Base-by-base conservation (phyloP, 2,113 vertebrate species). In the Silurus asotus region DNA sequence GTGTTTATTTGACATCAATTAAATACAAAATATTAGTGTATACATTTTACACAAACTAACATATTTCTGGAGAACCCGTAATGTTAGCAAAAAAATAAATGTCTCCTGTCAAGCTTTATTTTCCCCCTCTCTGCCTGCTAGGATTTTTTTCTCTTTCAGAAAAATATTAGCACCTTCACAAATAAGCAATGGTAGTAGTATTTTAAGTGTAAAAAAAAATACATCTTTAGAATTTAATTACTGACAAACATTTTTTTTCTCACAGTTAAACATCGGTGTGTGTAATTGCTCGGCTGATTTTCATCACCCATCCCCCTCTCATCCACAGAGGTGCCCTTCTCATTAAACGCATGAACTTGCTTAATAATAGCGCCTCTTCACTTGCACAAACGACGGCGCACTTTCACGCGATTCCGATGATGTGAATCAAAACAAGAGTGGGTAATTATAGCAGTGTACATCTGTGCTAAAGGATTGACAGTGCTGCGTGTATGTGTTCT, bases 201-300 rank as follows among this genome's bases (percentile, higher is more conserved):
- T 69, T 51, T 70, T 72, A 82, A 69, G 20, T 84, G 75, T 19
- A 61, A 69, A 55, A 62, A 53, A 25, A 51, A 87, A 84, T 88
- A 86, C 89, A 89, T 84, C 86, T 91, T 89, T 82, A 88, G 78
- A 64, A 84, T 62, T 89, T 87, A 37, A 37, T 37, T 37, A 37
- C 37, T 37, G 37, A 37, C 37, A 37, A 37, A 37, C 37, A 37
- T 37, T 37, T 37, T 37, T 37, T 37, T 87, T 85, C 88, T 83
- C 70, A 82, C 78, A 67, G 87, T 90, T 85, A 89, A 91, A 89
- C 92, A 90, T 90, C 89, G 89, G 90, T 75, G 88, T 70, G 62
- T 72, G 83, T 92, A 93, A 92, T 92, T 91, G 89, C 89, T 88
- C 74, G 84, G 80, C 85, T 90, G 90, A 90, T 90, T 91, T 37